Base-by-base conservation (phyloP, 2,113 vertebrate species). In the Mesoclemmys tuberculata region DNA sequence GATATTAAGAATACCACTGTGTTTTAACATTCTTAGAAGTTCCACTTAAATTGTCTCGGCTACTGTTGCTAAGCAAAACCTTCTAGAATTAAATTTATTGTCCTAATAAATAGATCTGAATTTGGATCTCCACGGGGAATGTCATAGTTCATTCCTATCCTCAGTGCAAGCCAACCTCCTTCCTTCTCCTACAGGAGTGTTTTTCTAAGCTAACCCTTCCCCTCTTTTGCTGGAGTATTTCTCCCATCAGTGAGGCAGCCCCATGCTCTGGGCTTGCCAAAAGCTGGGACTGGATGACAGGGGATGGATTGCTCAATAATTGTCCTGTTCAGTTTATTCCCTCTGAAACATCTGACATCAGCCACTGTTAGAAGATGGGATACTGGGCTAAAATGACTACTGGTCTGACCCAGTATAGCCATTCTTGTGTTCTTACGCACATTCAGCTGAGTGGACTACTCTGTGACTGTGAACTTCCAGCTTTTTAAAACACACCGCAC, bases 31-130 rank as follows among this genome's bases (percentile, higher is more conserved):
- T 88, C 55, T 83, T 84, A 24, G 90, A 41, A 85, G 46, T 87
- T 19, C 19, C 11, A 68, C 80, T 6, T 74, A 96, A 95, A 84
- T 92, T 84, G n/a, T 92, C 95, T 94, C 82, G 51, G 91, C 94
- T 96, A 93, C 55, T 61, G 83, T 90, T 96, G 88, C 87, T 95
- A 90, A 90, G 90, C 26, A 95, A 93, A 98, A 81, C 35, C 90
- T 82, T 82, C 41, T 52, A 89, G 75, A 81, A 94, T 90, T 92
- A 91, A 75, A 84, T 58, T 51, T 75, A 93, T 82, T 95, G 56
- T 77, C 85, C 95, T 97, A 93, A 96, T 94, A 92, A 96, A 88
- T 80, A 95, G 26, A 51, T 89, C 87, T 93, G 80, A 97, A 95
- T 88, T 84, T 95, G 61, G 85, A 92, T 97, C 81, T 61, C 19